phyloP scores from a whole-genome alignment of 1,140 invertebrate genomes.

The Microplitis mediator region DNA sequence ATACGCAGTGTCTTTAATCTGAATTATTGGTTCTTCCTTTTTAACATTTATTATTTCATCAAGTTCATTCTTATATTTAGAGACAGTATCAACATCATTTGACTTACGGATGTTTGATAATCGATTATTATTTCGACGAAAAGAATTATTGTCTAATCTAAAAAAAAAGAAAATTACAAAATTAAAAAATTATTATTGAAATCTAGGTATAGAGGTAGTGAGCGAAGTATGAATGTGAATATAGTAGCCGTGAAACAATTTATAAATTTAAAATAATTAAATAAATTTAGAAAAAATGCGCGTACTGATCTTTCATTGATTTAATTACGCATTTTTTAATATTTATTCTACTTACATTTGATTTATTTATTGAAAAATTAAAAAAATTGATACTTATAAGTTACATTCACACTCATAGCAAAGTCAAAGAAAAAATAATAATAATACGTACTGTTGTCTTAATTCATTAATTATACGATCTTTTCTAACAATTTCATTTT shows the following conservation, averaged over 20 bases:
- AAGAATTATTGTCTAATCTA: conserved; percentile 45
- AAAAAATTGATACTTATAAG: background rate
- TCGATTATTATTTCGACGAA: conserved; percentile 37
- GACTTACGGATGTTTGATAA: background rate
- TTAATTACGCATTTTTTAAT: too few species aligned
- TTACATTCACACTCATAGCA: too few species aligned
- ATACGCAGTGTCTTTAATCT: background rate
- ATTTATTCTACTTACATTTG: background rate
- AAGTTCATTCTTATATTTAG: background rate
- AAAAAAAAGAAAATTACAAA: conserved; percentile 17
- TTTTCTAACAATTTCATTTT: conserved; percentile 59
- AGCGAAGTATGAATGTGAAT: too few species aligned
- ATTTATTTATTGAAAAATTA: background rate
- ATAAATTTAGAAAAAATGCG: too few species aligned
- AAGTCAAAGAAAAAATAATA: too few species aligned
- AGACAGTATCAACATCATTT: background rate
- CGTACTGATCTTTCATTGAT: too few species aligned
- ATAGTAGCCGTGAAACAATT: too few species aligned
- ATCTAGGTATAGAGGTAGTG: background rate
- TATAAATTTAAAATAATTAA: too few species aligned
- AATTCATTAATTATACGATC: conserved; percentile 56
- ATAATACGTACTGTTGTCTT: conserved; percentile 46
- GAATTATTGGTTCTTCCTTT: background rate
- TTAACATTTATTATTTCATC: background rate
- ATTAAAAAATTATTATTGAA: background rate